A percentile compares a stretch with the other conserved stretches of the same genome.
phyloP scores from a whole-genome alignment of 2,113 vertebrate genomes.

The Catagonus wagneri region DNA sequence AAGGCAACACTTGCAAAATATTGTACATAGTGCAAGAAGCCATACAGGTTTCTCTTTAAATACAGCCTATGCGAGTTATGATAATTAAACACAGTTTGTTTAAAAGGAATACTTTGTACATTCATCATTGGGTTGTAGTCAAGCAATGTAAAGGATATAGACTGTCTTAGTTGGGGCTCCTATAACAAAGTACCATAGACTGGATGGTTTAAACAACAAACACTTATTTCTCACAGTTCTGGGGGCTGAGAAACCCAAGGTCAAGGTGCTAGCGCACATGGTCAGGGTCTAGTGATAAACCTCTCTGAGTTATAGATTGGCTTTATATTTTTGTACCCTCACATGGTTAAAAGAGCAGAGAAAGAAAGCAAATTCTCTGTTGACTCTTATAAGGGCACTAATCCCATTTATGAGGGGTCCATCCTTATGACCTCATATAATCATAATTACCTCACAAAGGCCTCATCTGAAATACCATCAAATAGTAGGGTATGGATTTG shows the following conservation, averaged over 20 bases:
- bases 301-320: not conserved
- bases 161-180: not conserved
- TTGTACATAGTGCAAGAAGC: not conserved
- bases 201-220: not conserved
- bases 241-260: not conserved
- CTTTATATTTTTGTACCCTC: not conserved
- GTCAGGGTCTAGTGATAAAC: not conserved
- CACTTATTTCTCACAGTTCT: not conserved
- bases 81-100: not conserved
- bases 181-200: not conserved
- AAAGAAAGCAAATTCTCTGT: not conserved
- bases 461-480: not conserved
- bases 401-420: not conserved
- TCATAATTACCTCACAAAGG: not conserved
- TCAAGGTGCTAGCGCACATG: not conserved
- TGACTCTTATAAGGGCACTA: not conserved
- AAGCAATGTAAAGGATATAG: not conserved
- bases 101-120: not conserved
- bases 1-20: not conserved
- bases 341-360: not conserved
- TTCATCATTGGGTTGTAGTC: not conserved
- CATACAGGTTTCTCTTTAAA: not conserved
- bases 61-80: not conserved
- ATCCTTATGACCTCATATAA: not conserved
- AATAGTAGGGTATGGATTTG: not conserved